phyloP scores from a whole-genome alignment of 2,113 vertebrate species.

The Camelus dromedarius region DNA sequence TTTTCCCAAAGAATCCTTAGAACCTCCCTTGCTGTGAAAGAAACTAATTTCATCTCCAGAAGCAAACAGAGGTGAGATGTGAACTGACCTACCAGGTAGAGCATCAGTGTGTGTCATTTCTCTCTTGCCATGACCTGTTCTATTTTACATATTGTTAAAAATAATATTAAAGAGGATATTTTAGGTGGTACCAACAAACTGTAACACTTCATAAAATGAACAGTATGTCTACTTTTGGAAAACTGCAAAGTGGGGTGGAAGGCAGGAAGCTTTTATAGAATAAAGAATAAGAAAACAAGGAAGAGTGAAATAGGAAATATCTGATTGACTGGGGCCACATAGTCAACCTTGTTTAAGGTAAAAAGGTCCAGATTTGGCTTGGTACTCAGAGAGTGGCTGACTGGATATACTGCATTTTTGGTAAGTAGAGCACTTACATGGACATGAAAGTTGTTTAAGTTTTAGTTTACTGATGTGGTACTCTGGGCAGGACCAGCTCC shows the following conservation, averaged over 20 bases:
- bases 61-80: background rate
- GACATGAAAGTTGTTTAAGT: background rate
- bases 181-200: background rate
- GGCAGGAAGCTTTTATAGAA: background rate
- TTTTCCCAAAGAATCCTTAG: background rate
- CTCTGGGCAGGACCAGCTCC: background rate
- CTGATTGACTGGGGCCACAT: background rate
- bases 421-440: background rate
- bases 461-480: background rate
- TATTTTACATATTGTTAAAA: background rate
- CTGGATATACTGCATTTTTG: background rate
- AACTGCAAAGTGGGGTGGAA: background rate
- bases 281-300: background rate
- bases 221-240: background rate
- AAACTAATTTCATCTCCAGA: background rate
- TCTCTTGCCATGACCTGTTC: background rate
- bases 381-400: background rate
- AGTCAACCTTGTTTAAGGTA: background rate
- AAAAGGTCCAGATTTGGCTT: background rate
- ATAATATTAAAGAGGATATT: background rate
- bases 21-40: background rate
- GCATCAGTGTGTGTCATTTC: background rate
- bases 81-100: background rate
- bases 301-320: background rate
- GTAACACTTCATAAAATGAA: background rate